Conservation (phyloP, 2,797 vertebrate genomes). For the Channallabes apus region DNA sequence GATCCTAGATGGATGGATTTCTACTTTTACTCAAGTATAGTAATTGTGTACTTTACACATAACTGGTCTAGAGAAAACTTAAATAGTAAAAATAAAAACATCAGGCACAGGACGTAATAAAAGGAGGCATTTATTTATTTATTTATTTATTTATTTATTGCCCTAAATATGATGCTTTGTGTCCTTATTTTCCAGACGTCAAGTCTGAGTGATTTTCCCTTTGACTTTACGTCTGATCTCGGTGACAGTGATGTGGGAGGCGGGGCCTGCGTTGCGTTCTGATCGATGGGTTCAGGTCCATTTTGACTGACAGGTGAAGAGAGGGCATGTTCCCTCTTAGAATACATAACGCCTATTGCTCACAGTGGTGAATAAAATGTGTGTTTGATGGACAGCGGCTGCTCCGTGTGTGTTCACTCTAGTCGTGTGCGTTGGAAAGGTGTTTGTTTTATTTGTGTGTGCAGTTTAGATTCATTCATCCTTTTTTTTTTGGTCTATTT, state of each 20-base stretch:
- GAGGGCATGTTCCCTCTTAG: background rate
- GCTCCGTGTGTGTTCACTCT: background rate
- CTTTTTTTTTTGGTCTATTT: background rate
- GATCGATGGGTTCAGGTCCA: constrained; percentile 19
- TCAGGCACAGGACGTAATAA: background rate
- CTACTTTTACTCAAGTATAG: too few relatives aligned
- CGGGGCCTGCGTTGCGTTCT: constrained; percentile 3
- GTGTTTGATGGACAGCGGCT: constrained; percentile 27
- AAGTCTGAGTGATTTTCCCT: constrained; percentile 45
- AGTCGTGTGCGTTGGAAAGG: background rate
- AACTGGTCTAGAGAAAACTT: background rate
- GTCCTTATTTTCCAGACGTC: constrained; percentile 35
- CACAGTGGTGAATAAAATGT: constrained; percentile 9
- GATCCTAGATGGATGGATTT: too few relatives aligned
- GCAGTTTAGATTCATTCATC: background rate
- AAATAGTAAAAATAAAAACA: background rate
- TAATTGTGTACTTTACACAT: too few relatives aligned
- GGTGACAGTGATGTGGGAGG: constrained; percentile 18
- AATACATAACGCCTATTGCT: background rate
- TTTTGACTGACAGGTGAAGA: constrained; percentile 36
- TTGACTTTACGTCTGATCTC: constrained; percentile 32
- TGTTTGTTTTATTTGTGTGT: constrained; percentile 3
- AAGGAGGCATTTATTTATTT: too few relatives aligned
- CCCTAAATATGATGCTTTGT: background rate
- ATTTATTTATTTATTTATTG: background rate